Evolutionary conservation across 1,140 invertebrate species (phyloP).

Genomic region (Lepidostoma basale): DNA sequence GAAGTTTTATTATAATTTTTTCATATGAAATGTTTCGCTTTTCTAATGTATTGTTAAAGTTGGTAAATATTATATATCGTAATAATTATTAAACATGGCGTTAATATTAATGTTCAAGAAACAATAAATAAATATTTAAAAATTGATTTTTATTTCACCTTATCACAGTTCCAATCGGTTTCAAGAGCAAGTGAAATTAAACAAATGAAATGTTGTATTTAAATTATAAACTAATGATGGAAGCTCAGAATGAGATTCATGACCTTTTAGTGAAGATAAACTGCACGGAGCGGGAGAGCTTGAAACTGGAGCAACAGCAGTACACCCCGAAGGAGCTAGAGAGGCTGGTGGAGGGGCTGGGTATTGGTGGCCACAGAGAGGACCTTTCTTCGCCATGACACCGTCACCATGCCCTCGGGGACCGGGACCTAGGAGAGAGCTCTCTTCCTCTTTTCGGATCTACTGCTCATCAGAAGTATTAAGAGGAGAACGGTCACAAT

Average conservation of each 20-base stretch:
- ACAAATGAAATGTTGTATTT: too few relatives aligned
- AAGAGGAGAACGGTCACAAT: conserved; percentile 89
- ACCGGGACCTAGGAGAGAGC: conserved; percentile 92
- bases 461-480: conserved; percentile 90
- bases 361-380: conserved; percentile 72
- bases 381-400: conserved; percentile 82
- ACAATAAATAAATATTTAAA: too few relatives aligned
- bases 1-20: too few relatives aligned
- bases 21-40: too few relatives aligned
- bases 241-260: conserved; percentile 89
- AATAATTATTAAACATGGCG: too few relatives aligned
- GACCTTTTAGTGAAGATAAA: conserved; percentile 92
- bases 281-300: conserved; percentile 80
- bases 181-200: too few relatives aligned
- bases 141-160: too few relatives aligned
- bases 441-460: conserved; percentile 93
- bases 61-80: too few relatives aligned
- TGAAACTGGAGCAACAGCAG: conserved; percentile 83
- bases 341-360: conserved; percentile 75
- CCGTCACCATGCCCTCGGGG: conserved; percentile 81
- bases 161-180: too few relatives aligned
- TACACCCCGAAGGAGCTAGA: conserved; percentile 83
- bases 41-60: too few relatives aligned
- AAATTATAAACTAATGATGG: conserved; percentile 76
- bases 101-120: too few relatives aligned